Base-by-base conservation (phyloP, 2,888 invertebrate species). In the Subacronicta megacephala region DNA sequence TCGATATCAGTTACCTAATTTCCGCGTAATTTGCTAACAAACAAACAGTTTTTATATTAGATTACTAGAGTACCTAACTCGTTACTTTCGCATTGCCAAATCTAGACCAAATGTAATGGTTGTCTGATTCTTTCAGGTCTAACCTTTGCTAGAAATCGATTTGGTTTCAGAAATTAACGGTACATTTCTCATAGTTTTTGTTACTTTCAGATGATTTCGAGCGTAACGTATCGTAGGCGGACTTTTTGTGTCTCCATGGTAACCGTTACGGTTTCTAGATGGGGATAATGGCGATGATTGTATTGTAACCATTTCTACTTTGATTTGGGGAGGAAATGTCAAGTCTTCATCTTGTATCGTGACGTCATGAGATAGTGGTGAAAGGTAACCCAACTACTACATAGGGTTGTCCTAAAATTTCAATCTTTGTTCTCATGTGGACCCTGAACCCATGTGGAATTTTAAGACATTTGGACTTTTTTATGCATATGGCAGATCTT, bases 181-280 rank as follows among this genome's bases (percentile, higher is more conserved):
- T 51, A 53, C 52, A 59, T 57, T 66, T 70, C 50, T 63, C 43
- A 51, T 57, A 36, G 50, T 72, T 65, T 75, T 72, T 65, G 58
- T 63, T 57, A 68, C 75, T 73, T 72, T 69, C 69, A 26, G 54
- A 62, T 69, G 45, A 63, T 61, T 51, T 51, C 58, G 49, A 74
- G 73, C 72, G 65, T 58, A 51, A 67, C 70, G 7, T 50, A 36
- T 36, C 31, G 46, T 26, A 33, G 35, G 31, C 31, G 18, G 20
- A 36, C 9, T 64, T 59, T 65, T 51, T 65, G 36, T 54, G 29
- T 33, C 17, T 56, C 20, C 5, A 3, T 20, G 35, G 12, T 63
- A 52, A 45, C 49, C 33, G 49, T 18, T 6, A 18, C 42, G 29
- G 35, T 31, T 38, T 47, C 31, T 49, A 31, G 20, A 7, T 6